Percentiles rank a stretch among this genome's conserved stretches.
phyloP scores from a whole-genome alignment of 2,888 invertebrate genomes.

The Coleophora flavipennella region DNA sequence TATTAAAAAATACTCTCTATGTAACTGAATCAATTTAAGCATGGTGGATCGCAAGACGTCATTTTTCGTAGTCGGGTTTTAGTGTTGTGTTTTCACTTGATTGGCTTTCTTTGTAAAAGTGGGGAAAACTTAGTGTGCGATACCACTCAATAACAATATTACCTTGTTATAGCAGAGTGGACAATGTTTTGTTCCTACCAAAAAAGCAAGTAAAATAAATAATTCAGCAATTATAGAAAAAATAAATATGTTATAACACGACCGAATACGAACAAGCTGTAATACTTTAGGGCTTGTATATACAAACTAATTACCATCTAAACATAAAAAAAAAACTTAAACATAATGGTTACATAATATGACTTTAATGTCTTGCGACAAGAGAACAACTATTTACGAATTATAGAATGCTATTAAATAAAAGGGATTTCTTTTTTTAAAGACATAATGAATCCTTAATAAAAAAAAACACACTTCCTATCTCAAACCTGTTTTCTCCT shows the following conservation, averaged over 20 bases:
- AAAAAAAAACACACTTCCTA: too few species aligned
- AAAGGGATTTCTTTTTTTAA: too few species aligned
- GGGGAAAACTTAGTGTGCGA: too few species aligned
- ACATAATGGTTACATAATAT: neutral
- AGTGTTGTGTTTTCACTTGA: too few species aligned
- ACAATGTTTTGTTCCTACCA: neutral
- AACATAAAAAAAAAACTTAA: neutral
- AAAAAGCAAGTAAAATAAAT: neutral
- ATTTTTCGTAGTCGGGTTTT: too few species aligned
- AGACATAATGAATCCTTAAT: too few species aligned
- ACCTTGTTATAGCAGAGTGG: constrained; percentile 6
- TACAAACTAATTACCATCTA: constrained; percentile 4
- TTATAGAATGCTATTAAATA: neutral
- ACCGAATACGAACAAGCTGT: neutral
- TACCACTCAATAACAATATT: too few species aligned
- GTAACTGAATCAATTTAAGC: too few species aligned
- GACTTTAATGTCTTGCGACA: constrained; percentile 2
- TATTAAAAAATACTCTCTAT: too few species aligned
- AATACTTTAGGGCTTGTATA: constrained; percentile 7
- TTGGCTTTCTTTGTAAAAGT: too few species aligned
- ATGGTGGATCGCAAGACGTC: too few species aligned
- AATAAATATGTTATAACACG: neutral
- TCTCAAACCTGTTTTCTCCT: too few species aligned
- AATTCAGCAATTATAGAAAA: neutral
- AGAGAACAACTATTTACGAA: neutral